Evolutionary conservation across 2,888 invertebrate species (phyloP).

Genomic region (Ornithoptera alexandrae): DNA sequence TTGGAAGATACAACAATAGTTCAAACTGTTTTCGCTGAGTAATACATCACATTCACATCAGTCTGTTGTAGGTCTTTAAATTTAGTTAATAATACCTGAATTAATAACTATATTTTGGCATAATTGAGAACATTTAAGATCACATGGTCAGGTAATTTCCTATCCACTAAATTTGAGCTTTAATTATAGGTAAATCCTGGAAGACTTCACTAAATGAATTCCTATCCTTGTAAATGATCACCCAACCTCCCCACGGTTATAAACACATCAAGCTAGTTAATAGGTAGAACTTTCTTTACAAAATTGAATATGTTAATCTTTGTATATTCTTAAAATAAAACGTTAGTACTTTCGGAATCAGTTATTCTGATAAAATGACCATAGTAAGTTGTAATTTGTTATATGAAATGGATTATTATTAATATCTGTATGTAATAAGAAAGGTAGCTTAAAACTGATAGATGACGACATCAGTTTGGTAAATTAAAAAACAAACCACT

Average conservation of each 20-base stretch:
- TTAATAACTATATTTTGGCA: no score
- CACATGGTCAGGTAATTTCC: slow-evolving; percentile 51
- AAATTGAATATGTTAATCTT: slow-evolving; percentile 51
- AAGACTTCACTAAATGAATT: slow-evolving; percentile 52
- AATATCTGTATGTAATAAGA: slow-evolving; percentile 55
- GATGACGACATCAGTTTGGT: slow-evolving; percentile 55
- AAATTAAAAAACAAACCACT: slow-evolving; percentile 59
- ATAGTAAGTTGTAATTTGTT: slow-evolving; percentile 66
- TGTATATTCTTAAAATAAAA: slow-evolving; percentile 47
- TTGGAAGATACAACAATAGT: no score
- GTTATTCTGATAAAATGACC: slow-evolving; percentile 54
- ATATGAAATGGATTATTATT: slow-evolving; percentile 56
- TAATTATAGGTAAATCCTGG: slow-evolving; percentile 75
- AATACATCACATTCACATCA: no score
- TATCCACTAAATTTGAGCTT: slow-evolving; percentile 75
- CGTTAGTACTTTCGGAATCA: slow-evolving; percentile 47
- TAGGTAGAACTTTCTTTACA: slow-evolving; percentile 49
- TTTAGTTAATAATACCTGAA: no score
- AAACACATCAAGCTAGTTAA: slow-evolving; percentile 48
- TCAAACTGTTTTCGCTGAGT: no score
- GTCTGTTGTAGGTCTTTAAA: no score
- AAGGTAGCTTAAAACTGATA: slow-evolving; percentile 61
- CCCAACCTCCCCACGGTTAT: slow-evolving; percentile 24
- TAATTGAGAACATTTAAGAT: slow-evolving; percentile 37
- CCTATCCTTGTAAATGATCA: slow-evolving; percentile 28